Evolutionary conservation across 1,140 invertebrate genomes (phyloP).

Genomic region (Dendrolimus kikuchii): DNA sequence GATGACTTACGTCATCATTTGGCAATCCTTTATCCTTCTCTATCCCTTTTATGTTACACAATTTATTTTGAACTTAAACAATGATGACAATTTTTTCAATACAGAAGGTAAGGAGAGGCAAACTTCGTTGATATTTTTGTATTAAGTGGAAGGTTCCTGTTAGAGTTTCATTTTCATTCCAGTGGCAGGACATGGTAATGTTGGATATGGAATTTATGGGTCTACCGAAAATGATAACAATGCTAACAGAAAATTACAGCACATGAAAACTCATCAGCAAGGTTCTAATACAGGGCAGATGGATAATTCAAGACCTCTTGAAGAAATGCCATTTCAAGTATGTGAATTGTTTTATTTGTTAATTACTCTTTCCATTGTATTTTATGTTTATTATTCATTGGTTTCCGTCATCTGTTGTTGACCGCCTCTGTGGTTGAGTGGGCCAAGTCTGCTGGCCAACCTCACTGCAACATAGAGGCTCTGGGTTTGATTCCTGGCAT

Average conservation of each 20-base stretch:
- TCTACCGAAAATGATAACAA: conserved; percentile 51
- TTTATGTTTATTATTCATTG: too few relatives aligned
- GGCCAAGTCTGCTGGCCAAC: too few relatives aligned
- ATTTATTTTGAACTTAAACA: too few relatives aligned
- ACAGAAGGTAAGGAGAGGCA: too few relatives aligned
- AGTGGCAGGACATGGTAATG: conserved; percentile 70
- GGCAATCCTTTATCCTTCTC: conserved; percentile 39
- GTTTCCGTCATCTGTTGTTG: too few relatives aligned
- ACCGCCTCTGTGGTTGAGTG: too few relatives aligned
- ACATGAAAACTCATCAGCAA: conserved; percentile 70
- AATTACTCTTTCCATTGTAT: not conserved
- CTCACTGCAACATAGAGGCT: too few relatives aligned
- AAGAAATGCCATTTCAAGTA: conserved; percentile 75
- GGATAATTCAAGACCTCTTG: conserved; percentile 55
- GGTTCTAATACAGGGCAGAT: conserved; percentile 45
- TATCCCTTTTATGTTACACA: conserved; percentile 8
- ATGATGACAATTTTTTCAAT: too few relatives aligned
- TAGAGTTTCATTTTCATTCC: conserved; percentile 20
- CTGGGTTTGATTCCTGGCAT: too few relatives aligned
- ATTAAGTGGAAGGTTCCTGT: not conserved
- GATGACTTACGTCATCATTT: conserved; percentile 44
- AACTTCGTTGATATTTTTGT: too few relatives aligned
- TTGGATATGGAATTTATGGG: conserved; percentile 66
- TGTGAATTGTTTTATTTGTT: conserved; percentile 1
- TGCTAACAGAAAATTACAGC: conserved; percentile 59